These are phyloP conservation scores for Oxyruncus cristatus DNA, from an alignment of 2,113 vertebrate species.

Conservation along the genomic window DNA sequence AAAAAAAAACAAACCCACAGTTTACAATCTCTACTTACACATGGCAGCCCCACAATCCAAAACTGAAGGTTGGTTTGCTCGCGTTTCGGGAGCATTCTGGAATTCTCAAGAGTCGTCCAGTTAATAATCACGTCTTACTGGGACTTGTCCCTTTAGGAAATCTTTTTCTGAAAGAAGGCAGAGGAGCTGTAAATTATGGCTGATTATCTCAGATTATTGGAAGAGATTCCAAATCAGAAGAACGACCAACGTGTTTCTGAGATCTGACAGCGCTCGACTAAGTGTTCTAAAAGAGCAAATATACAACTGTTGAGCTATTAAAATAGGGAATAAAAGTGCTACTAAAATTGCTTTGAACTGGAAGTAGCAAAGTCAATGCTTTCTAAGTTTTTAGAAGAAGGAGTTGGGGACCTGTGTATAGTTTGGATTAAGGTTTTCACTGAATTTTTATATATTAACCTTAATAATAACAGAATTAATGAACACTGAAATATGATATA, in stretches of 20 bases:
- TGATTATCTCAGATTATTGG: neutral
- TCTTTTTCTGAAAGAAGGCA: neutral
- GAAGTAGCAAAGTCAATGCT: neutral
- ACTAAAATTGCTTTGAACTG: neutral
- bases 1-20: neutral
- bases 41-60: neutral
- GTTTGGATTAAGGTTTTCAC: neutral
- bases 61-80: neutral
- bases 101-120: neutral
- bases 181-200: neutral
- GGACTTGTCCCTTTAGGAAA: neutral
- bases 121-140: neutral
- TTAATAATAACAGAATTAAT: neutral
- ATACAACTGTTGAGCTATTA: neutral
- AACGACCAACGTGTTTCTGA: neutral
- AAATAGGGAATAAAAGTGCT: neutral
- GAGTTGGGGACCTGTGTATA: neutral
- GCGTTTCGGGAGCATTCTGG: neutral
- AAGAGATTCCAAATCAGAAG: neutral
- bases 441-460: neutral
- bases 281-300: neutral
- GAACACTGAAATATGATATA: neutral
- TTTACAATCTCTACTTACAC: neutral
- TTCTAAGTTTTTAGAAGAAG: neutral
- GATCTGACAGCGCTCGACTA: neutral